Evolutionary conservation across 2,113 vertebrate species (phyloP), one percentile per base, ranked within the genome.

Genomic region (Corvus cornix): DNA sequence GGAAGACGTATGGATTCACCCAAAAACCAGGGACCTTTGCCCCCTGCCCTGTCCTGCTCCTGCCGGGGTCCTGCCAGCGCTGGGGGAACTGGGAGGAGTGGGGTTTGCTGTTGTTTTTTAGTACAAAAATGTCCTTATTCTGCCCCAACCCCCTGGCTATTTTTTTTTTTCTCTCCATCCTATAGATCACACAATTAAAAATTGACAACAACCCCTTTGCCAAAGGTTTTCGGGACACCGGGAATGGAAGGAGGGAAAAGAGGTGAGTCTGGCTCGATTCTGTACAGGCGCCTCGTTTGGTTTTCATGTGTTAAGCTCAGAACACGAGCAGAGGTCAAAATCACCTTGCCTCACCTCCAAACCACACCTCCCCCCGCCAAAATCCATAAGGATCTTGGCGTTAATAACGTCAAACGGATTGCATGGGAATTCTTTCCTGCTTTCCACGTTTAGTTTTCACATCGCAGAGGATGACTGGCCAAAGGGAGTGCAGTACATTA

Each of bases 181-280:
- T 92, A 20, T 97, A 99, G 99, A 99, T 99, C 97, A 99, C 99
- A 10, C 99, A 99, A 94, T 98, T 99, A 98, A 99, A 99, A 98
- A 99, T 99, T 77, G 99, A 99, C 98, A 99, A 99, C 97, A 99
- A 99, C 87, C 99, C 99, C 4, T 99, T 99, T 95, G 99, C 99
- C 84, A 99, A 99, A 98, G 99, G 99, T 90, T 99, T 99, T 96
- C 99, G 99, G 86, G 99, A 99, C 98, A 99, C 99, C 10, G 99
- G 99, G 44, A 99, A 99, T 97, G 99, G 99, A 67, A 98, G 99
- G 92, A 97, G 99, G 91, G 99, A 99, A 92, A 99, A 99, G 97
- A 98, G 99, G 99, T 99, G 97, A 99, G 98, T 91, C 17, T 58
- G 88, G 41, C 20, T 31, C 7, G 19, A 15, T 79, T 35, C 14